Percentiles rank a stretch among this genome's conserved stretches.
These are phyloP conservation scores for Chloropsis cyanopogon DNA, from an alignment of 2,113 vertebrate genomes.

Conservation along the genomic window DNA sequence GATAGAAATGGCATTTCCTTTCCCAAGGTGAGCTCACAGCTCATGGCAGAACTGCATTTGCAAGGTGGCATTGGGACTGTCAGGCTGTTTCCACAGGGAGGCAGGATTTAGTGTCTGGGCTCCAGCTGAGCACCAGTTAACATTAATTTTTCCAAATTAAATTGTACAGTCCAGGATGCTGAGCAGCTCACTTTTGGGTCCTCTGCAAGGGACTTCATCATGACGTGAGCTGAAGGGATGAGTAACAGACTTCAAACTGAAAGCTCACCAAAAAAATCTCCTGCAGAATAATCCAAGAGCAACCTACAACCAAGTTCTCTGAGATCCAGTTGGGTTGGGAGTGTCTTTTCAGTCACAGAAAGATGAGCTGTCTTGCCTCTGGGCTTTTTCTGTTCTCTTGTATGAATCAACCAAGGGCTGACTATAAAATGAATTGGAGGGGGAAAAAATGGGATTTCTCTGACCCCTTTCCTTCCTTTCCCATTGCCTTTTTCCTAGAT, in stretches of 20 bases:
- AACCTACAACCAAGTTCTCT: neutral
- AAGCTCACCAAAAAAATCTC: neutral
- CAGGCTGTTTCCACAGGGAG: neutral
- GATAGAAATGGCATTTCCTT: conserved; percentile 4
- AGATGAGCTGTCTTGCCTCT: conserved; percentile 3
- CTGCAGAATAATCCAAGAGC: conserved; percentile 8
- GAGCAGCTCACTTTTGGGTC: conserved; percentile 19
- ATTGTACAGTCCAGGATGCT: conserved; percentile 22
- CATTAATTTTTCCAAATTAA: conserved; percentile 65
- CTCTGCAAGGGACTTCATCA: conserved; percentile 21
- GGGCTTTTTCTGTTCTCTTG: conserved; percentile 38
- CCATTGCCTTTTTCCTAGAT: neutral
- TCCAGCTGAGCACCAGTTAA: neutral
- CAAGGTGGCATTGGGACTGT: neutral
- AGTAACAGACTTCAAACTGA: conserved; percentile 20
- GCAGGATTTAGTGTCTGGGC: neutral
- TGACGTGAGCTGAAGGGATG: conserved; percentile 29
- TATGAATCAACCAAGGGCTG: conserved; percentile 31
- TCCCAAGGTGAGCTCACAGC: neutral
- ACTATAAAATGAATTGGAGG: conserved; percentile 5
- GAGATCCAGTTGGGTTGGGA: neutral
- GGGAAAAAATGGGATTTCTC: neutral
- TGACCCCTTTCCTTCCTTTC: neutral
- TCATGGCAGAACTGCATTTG: neutral
- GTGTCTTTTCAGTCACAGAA: neutral